Percentiles rank a stretch among this genome's conserved stretches.
phyloP scores from a whole-genome alignment of 2,113 vertebrate genomes.

The Macrotis lagotis region DNA sequence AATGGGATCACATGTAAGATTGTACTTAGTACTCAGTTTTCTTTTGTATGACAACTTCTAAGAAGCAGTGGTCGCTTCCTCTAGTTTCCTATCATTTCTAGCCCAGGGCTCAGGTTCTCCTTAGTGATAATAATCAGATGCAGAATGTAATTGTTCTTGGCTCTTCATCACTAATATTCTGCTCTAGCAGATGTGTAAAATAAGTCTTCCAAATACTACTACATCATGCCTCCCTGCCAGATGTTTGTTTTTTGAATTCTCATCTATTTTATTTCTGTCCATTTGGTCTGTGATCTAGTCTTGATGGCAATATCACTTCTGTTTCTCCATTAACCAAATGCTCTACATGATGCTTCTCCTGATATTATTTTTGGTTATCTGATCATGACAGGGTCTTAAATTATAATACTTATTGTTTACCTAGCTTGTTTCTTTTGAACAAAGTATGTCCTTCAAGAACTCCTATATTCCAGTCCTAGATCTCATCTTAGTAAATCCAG shows the following conservation, averaged over 20 bases:
- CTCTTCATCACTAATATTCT: not conserved
- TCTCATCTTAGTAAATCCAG: not conserved
- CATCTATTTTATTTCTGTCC: not conserved
- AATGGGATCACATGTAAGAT: not conserved
- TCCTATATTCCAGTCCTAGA: not conserved
- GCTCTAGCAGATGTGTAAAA: not conserved
- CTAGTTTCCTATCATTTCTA: not conserved
- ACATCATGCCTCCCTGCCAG: not conserved
- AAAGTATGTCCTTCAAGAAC: not conserved
- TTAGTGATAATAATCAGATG: not conserved
- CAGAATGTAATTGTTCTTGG: not conserved
- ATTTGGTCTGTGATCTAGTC: not conserved
- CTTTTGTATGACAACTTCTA: not conserved
- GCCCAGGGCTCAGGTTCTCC: not conserved
- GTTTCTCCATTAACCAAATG: not conserved
- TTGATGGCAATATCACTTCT: not conserved
- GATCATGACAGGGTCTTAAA: not conserved
- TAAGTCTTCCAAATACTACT: not conserved
- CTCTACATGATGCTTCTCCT: not conserved
- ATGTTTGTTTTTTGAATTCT: not conserved
- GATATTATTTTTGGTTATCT: not conserved
- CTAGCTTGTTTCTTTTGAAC: not conserved
- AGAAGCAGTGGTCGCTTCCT: not conserved
- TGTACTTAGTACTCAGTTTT: not conserved
- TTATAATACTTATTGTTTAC: not conserved